Base-by-base conservation (phyloP, 1,140 invertebrate species). In the Lordiphosa clarofinis region DNA sequence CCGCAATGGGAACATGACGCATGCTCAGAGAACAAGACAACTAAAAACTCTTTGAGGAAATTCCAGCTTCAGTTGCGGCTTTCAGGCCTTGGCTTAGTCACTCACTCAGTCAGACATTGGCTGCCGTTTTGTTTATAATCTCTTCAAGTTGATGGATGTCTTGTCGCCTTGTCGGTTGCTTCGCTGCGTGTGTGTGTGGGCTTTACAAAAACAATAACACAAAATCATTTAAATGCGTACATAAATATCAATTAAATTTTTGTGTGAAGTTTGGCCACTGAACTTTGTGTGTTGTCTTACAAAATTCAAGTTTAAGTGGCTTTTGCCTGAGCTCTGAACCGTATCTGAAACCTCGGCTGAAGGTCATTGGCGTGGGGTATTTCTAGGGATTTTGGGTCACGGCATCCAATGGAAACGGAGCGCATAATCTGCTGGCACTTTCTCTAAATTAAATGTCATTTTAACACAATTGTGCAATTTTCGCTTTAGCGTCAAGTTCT, bases 171-270 rank as follows among this genome's bases (percentile, higher is more conserved):
- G 43, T 33, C 43, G 21, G 4, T 13, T 9, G 8, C 15, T 33
- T 48, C 10, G 4, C 4, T 69, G 38, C 47, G 36, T 36, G 9
- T 46, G 21, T 57, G 68, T 76, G 73, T 73, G 73, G 69, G 75
- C 58, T 38, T 39, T 33, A 28, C 43, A 37, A 39, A 48, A 8
- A 28, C 44, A 28, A 48, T 28, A 10, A 56, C 24, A 13, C 3
- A 56, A 69, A 36, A 50, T 13, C 42, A 74, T 63, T 81, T 65
- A 70, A 62, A 46, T 57, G 56, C 48, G 46, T 61, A 58, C 65
- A 79, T 73, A 75, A 81, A 81, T 71, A 79, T 70, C 60, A 81
- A 79, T 81, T 70, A 81, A 78, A 60, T 37, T 19, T 39, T 53
- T 63, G 9, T 39, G 8, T 43, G 12, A 12, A 13, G 28, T 73